Percentiles rank a stretch among this genome's conserved stretches.
phyloP scores from a whole-genome alignment of 1,140 invertebrate genomes.

The Cydia pomonella region DNA sequence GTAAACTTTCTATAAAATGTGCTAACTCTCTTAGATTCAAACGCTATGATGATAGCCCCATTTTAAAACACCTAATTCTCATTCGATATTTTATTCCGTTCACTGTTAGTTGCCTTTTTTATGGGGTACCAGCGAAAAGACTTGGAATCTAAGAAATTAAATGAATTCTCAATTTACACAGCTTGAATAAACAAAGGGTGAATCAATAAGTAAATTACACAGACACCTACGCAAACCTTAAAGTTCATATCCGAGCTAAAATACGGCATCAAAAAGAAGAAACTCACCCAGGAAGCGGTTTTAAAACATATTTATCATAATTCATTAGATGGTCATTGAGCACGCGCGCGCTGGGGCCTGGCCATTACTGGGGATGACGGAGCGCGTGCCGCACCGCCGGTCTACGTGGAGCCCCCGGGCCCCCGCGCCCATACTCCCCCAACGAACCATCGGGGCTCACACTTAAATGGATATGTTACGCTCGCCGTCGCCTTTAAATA shows the following conservation, averaged over 20 bases:
- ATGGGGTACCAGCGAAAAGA: too few species aligned
- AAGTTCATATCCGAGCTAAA: constrained; percentile 28
- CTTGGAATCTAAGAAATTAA: neutral
- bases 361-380: constrained; percentile 75
- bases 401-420: constrained; percentile 43
- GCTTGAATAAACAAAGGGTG: constrained; percentile 37
- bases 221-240: constrained; percentile 26
- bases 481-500: constrained; percentile 77
- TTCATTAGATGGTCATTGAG: constrained; percentile 70
- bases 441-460: constrained; percentile 53
- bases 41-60: too few species aligned
- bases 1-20: too few species aligned
- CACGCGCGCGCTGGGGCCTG: constrained; percentile 48
- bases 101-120: too few species aligned
- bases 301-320: constrained; percentile 54
- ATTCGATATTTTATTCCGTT: too few species aligned
- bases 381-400: constrained; percentile 60
- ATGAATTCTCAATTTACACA: neutral
- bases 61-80: too few species aligned
- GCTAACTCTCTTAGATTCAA: too few species aligned
- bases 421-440: constrained; percentile 37
- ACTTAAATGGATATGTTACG: constrained; percentile 63
- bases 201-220: constrained; percentile 42
- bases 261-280: constrained; percentile 42
- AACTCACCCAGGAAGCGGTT: constrained; percentile 53